Evolutionary conservation across 2,113 vertebrate genomes (phyloP), one percentile per base, ranked within the genome.

Genomic region (Butastur rufipennis): DNA sequence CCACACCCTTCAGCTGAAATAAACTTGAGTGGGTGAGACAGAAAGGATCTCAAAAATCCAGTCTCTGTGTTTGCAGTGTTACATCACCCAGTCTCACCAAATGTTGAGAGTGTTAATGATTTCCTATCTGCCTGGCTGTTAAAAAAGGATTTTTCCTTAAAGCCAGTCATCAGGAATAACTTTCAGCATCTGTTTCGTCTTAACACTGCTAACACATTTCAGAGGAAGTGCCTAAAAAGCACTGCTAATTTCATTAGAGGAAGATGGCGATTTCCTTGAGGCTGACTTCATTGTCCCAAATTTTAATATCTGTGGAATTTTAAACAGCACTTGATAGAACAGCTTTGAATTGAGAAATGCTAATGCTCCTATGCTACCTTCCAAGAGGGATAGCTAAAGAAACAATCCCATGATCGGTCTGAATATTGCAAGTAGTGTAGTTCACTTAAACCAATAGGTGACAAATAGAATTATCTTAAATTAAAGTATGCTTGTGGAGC

Each of bases 121-220:
- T 88, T 97, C 68, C 61, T 88, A 89, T 90, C 80, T 95, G 42
- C 40, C 59, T 86, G 11, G 14, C 81, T 86, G 63, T 92, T 92
- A 59, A 85, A 65, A 63, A 81, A 34, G 19, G 40, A 36, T 91
- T 78, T 93, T 87, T 86, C 29, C n/a, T 79, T 93, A 81, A 92
- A 96, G 38, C 18, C 27, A 82, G 25, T 91, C 38, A 42, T 91
- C 61, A 84, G 88, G 66, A 95, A 72, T 86, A 94, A 71, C 85
- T 52, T 89, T 43, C 47, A 84, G 87, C 87, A 93, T 95, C 91
- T 95, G 79, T 90, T 94, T 95, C 20, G 2, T 85, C 67, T 90
- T 94, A 92, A 47, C 47, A 43, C 31, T 67, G 22, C 63, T 92
- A 77, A 84, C 67, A 45, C 34, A 58, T 95, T 95, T 94, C 34